phyloP scores from a whole-genome alignment of 2,113 vertebrate species.

The Motacilla tschutschensis region DNA sequence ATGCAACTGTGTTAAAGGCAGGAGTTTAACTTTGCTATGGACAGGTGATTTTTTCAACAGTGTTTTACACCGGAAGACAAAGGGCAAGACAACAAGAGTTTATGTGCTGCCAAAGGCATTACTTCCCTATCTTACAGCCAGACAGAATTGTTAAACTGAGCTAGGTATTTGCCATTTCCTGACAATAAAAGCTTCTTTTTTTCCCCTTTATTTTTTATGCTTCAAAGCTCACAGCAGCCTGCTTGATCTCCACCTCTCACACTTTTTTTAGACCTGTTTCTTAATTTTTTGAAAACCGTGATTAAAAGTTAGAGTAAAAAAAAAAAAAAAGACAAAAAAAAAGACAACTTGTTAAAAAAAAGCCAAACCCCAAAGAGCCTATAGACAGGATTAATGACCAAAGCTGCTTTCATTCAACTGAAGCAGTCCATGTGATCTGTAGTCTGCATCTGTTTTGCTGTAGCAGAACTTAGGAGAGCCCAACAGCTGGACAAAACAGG shows the following conservation, averaged over 20 bases:
- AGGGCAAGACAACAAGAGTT: constrained; percentile 71
- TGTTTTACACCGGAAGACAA: constrained; percentile 71
- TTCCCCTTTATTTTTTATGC: constrained; percentile 37
- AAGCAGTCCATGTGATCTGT: constrained; percentile 1
- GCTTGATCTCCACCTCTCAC: neutral
- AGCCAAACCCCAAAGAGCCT: neutral
- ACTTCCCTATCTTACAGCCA: constrained; percentile 68
- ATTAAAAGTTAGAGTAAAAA: constrained; percentile 11
- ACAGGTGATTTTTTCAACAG: constrained; percentile 75
- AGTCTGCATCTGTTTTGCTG: constrained; percentile 43
- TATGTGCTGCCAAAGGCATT: constrained; percentile 64
- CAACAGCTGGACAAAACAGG: constrained; percentile 55
- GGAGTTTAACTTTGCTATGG: constrained; percentile 74
- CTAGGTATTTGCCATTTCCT: constrained; percentile 59
- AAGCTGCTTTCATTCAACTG: constrained; percentile 25
- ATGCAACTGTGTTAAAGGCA: constrained; percentile 74
- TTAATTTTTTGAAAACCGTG: neutral
- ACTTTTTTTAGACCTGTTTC: neutral
- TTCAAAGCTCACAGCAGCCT: constrained; percentile 55
- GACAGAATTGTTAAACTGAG: constrained; percentile 65
- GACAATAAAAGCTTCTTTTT: constrained; percentile 61
- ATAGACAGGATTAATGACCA: constrained; percentile 8
- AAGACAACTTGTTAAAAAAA: neutral
- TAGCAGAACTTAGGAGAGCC: neutral
- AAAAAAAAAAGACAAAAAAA: neutral